phyloP scores from a whole-genome alignment of 2,888 invertebrate species.

The Elegia similella region DNA sequence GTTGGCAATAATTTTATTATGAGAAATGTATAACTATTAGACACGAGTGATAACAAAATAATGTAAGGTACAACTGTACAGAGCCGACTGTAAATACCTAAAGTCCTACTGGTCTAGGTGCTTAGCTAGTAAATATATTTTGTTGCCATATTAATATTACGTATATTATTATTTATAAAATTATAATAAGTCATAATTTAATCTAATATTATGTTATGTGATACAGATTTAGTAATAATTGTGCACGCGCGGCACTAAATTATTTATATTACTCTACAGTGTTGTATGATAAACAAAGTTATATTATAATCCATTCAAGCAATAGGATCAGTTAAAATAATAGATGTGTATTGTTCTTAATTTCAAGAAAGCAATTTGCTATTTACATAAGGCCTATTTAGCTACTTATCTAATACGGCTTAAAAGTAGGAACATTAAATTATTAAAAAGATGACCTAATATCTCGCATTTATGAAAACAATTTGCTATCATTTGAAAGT shows the following conservation, averaged over 20 bases:
- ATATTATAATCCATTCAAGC: neutral
- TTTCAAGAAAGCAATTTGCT: too few species aligned
- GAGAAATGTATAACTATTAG: constrained; percentile 61
- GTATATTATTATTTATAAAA: constrained; percentile 77
- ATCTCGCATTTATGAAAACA: neutral
- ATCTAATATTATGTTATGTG: constrained; percentile 72
- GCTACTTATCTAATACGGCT: neutral
- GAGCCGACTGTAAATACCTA: constrained; percentile 67
- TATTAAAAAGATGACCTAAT: neutral
- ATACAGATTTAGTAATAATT: constrained; percentile 60
- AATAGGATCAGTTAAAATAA: neutral
- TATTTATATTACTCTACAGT: constrained; percentile 30
- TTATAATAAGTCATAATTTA: constrained; percentile 72
- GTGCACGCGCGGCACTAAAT: constrained; percentile 32
- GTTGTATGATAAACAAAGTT: constrained; percentile 9
- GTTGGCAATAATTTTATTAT: constrained; percentile 73
- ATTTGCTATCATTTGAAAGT: neutral
- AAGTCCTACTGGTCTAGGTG: constrained; percentile 73
- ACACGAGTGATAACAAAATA: constrained; percentile 38
- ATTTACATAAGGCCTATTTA: neutral
- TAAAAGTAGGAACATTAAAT: neutral
- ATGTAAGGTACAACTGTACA: constrained; percentile 62
- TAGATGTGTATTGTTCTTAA: too few species aligned
- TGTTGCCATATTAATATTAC: constrained; percentile 81
- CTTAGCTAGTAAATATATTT: constrained; percentile 77